Conservation (phyloP, 2,113 vertebrate genomes). For the Galemys pyrenaicus region DNA sequence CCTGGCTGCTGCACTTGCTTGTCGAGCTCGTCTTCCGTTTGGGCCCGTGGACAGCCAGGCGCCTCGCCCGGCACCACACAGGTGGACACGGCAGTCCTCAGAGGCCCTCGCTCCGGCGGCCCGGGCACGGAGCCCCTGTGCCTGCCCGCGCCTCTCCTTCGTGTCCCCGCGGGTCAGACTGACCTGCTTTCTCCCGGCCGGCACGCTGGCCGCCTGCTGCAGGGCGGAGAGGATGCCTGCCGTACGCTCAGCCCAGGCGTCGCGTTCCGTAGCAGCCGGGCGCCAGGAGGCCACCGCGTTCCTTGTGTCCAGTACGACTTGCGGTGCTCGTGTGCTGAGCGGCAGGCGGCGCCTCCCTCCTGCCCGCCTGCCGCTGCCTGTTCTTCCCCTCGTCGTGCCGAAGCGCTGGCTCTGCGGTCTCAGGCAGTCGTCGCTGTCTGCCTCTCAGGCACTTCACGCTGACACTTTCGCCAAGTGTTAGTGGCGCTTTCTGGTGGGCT, state of each 20-base stretch:
- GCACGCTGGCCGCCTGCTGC: neutral
- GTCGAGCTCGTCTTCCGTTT: no score
- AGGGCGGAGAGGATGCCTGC: neutral
- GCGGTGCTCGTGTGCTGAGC: neutral
- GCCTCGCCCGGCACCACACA: no score
- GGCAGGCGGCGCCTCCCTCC: neutral
- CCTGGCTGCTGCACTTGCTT: no score
- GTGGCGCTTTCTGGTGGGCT: neutral
- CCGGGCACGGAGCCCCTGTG: no score
- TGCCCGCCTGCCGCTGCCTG: neutral
- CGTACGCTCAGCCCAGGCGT: rapidly evolving
- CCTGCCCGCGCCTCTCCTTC: no score
- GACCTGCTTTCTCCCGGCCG: no score
- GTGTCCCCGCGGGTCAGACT: no score
- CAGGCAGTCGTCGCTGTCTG: no score
- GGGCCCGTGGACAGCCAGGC: no score
- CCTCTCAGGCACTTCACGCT: neutral
- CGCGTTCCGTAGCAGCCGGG: conserved; percentile 16
- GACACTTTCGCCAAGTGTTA: neutral
- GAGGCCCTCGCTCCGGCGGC: no score
- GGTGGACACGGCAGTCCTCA: no score
- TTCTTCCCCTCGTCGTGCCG: neutral
- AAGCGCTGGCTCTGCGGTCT: neutral
- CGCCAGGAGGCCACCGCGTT: neutral
- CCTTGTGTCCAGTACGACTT: conserved; percentile 40